Evolutionary conservation across 1,140 invertebrate species (phyloP).

Genomic region (Eriosoma lanigerum): DNA sequence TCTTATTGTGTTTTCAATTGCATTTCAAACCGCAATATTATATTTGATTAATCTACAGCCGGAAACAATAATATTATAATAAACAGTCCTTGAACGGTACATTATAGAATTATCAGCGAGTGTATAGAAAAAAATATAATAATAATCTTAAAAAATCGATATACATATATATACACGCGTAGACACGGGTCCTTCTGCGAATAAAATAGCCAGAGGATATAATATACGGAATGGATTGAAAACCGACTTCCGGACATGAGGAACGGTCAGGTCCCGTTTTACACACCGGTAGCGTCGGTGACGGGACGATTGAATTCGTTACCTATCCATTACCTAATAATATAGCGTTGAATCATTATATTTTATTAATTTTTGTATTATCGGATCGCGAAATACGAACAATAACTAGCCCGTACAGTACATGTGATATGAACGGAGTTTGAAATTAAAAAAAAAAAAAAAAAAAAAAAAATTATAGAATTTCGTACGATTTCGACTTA

Average conservation of each 20-base stretch:
- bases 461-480: too few species aligned
- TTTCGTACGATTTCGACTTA: too few species aligned
- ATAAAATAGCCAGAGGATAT: not conserved
- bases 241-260: not conserved
- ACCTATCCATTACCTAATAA: too few species aligned
- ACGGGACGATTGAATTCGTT: too few species aligned
- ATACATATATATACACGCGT: not conserved
- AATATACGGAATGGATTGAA: conserved; percentile 11
- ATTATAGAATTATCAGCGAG: not conserved
- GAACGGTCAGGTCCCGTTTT: not conserved
- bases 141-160: not conserved
- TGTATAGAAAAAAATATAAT: too few species aligned
- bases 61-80: conserved; percentile 26
- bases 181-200: not conserved
- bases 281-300: not conserved
- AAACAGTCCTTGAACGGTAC: conserved; percentile 17
- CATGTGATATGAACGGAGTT: too few species aligned
- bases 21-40: not conserved
- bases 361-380: too few species aligned
- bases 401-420: too few species aligned
- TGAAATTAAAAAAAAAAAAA: too few species aligned
- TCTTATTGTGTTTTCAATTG: not conserved
- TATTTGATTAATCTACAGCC: conserved; percentile 19
- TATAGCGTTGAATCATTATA: too few species aligned
- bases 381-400: too few species aligned